A percentile compares a stretch with the other conserved stretches of the same genome.
Evolutionary conservation across 1,140 invertebrate genomes (phyloP).

Genomic region (Zaprionus tsacasi): DNA sequence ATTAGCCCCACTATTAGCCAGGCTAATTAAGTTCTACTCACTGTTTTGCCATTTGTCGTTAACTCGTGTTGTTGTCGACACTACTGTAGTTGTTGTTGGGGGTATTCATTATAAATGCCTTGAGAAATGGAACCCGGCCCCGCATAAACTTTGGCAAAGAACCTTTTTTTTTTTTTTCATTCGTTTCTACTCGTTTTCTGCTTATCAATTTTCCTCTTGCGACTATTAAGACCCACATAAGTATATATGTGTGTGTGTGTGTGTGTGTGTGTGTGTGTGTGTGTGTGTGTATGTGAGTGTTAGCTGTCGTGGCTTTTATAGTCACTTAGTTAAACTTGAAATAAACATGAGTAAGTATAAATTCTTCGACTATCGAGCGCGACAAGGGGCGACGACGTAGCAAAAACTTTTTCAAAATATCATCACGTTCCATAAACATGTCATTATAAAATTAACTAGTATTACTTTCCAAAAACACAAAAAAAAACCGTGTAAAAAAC

Average conservation of each 20-base stretch:
- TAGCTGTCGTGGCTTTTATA: slow-evolving; percentile 43
- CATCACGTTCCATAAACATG: slow-evolving; percentile 78
- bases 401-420: slow-evolving; percentile 51
- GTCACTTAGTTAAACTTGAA: slow-evolving; percentile 74
- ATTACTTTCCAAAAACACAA: slow-evolving; percentile 22
- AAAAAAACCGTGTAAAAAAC: background rate
- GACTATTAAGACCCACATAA: slow-evolving; percentile 17
- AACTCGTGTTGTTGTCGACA: background rate
- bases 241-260: background rate
- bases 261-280: background rate
- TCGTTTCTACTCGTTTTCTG: slow-evolving; percentile 14
- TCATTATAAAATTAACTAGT: slow-evolving; percentile 13
- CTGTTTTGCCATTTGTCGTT: slow-evolving; percentile 25
- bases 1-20: slow-evolving; percentile 65
- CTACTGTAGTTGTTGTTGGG: background rate
- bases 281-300: slow-evolving; percentile 2
- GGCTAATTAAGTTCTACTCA: slow-evolving; percentile 66
- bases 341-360: slow-evolving; percentile 76
- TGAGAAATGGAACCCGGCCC: slow-evolving; percentile 30
- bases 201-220: slow-evolving; percentile 37
- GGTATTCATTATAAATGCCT: slow-evolving; percentile 1
- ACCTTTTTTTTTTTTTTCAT: slow-evolving; percentile 3
- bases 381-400: slow-evolving; percentile 45
- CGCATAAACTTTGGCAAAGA: slow-evolving; percentile 20
- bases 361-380: slow-evolving; percentile 69